Conservation (phyloP, 2,113 vertebrate species). For the Aldabrachelys gigantea region DNA sequence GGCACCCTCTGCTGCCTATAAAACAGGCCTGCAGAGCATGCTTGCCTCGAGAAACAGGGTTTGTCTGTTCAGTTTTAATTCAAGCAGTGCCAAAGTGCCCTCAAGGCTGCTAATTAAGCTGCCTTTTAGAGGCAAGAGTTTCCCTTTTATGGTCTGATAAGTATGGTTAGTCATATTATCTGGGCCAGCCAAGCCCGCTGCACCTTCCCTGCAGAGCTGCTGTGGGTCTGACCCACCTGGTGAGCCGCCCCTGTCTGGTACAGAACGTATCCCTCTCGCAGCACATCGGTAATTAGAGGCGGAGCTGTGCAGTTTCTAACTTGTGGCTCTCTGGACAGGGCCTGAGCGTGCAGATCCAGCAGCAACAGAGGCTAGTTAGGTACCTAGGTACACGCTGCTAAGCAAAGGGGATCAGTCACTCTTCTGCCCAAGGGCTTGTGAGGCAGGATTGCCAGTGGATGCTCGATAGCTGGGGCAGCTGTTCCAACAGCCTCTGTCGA, state of each 20-base stretch:
- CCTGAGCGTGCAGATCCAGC: background rate
- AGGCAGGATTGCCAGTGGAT: background rate
- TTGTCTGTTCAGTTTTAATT: background rate
- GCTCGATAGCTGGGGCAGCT: background rate
- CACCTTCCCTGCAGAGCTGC: background rate
- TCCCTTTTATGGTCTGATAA: background rate
- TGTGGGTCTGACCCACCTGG: background rate
- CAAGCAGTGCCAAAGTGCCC: background rate
- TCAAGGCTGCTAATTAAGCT: background rate
- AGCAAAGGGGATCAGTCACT: background rate
- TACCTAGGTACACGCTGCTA: background rate
- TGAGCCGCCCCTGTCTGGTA: background rate
- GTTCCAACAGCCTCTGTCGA: background rate
- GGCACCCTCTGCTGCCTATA: background rate
- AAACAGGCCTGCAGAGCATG: background rate
- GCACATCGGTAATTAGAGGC: background rate
- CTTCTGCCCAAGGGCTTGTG: background rate
- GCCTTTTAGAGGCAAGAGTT: background rate
- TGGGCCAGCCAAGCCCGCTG: background rate
- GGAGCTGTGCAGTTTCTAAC: background rate
- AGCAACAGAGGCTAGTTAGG: background rate
- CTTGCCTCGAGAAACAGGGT: background rate
- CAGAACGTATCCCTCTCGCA: conserved; percentile 3
- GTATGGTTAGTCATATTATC: accelerated
- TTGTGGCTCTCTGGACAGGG: background rate